Conservation (phyloP, 2,113 vertebrate genomes). For the Cyanoramphus novaezelandiae region DNA sequence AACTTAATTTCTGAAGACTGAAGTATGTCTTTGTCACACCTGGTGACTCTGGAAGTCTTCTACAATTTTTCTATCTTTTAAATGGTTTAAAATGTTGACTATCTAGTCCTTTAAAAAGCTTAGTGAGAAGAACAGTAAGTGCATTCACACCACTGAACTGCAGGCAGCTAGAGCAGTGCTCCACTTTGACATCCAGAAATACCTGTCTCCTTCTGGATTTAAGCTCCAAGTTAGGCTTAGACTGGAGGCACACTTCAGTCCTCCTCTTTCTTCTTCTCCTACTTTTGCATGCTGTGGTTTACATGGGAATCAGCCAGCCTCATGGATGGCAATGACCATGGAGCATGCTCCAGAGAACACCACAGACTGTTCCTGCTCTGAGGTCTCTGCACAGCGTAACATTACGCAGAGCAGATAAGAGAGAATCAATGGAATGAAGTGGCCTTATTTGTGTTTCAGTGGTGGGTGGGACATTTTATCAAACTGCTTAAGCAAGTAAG, state of each 20-base stretch:
- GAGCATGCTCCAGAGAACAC: background rate
- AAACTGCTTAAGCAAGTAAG: background rate
- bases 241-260: background rate
- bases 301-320: background rate
- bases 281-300: accelerated
- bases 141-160: accelerated
- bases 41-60: background rate
- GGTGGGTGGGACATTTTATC: background rate
- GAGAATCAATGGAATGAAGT: background rate
- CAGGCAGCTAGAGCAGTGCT: background rate
- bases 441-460: background rate
- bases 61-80: background rate
- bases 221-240: background rate
- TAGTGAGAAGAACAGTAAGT: background rate
- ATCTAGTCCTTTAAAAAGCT: background rate
- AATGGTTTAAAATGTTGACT: background rate
- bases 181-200: accelerated
- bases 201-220: background rate
- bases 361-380: background rate
- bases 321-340: accelerated
- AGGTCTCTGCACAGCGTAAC: background rate
- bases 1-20: background rate
- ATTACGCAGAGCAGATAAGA: background rate
- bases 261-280: background rate
- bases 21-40: background rate